A percentile compares a stretch with the other conserved stretches of the same genome.
phyloP scores from a whole-genome alignment of 2,797 vertebrate species.

The Phoeniculus purpureus region DNA sequence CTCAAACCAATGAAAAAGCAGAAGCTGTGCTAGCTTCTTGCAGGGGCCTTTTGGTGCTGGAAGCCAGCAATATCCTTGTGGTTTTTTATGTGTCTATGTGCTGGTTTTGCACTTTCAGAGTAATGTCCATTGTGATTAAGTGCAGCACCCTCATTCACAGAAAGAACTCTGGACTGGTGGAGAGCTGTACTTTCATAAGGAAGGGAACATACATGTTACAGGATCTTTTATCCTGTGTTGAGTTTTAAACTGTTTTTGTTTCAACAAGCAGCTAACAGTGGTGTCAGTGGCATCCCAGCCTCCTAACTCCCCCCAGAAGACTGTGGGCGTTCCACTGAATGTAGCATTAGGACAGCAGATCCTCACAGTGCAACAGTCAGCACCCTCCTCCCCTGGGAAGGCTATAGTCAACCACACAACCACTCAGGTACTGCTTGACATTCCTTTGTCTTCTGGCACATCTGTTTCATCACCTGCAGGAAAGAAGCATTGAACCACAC shows the following conservation, averaged over 20 bases:
- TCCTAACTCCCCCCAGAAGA: slow-evolving; percentile 87
- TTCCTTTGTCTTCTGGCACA: slow-evolving; percentile 7
- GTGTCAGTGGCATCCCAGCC: slow-evolving; percentile 89
- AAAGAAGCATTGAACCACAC: not conserved
- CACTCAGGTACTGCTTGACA: slow-evolving; percentile 78
- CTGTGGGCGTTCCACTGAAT: slow-evolving; percentile 86
- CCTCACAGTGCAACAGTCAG: slow-evolving; percentile 87
- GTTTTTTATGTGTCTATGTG: not conserved
- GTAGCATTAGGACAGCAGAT: slow-evolving; percentile 91
- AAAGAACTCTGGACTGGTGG: not conserved
- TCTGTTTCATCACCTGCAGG: not conserved
- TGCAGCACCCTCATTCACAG: not conserved
- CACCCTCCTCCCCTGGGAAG: slow-evolving; percentile 87
- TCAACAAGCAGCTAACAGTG: slow-evolving; percentile 83
- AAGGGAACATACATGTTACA: not conserved
- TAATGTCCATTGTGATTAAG: not conserved
- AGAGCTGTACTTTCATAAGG: not conserved
- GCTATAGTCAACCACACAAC: slow-evolving; percentile 81
- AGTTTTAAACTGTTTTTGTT: slow-evolving; percentile 53
- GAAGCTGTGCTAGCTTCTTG: not conserved
- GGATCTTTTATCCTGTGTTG: not conserved
- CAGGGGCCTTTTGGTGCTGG: not conserved
- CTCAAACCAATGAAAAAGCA: not conserved
- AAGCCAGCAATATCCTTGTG: not conserved
- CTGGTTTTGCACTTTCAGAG: not conserved